phyloP scores from a whole-genome alignment of 2,113 vertebrate species.

The Ophiodon elongatus region DNA sequence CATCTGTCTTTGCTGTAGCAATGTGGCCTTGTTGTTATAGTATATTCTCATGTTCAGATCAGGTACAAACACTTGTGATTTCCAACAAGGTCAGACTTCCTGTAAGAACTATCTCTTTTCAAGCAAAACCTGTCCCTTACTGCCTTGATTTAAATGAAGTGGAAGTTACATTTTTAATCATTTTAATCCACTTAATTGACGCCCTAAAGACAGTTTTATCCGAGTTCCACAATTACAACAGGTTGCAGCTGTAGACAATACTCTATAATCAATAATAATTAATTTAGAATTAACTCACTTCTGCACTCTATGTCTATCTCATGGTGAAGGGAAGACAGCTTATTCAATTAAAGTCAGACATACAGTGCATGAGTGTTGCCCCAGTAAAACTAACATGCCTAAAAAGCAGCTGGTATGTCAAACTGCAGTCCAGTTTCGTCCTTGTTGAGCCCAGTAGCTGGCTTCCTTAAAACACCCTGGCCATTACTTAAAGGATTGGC shows the following conservation, averaged over 20 bases:
- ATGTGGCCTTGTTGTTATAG: too few species aligned
- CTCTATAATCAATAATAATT: constrained; percentile 29
- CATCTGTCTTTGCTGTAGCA: too few species aligned
- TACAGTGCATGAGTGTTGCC: constrained; percentile 32
- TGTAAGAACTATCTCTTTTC: background rate
- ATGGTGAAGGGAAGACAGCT: background rate
- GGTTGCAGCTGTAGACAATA: constrained; percentile 2
- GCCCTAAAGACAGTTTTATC: background rate
- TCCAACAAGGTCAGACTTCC: background rate
- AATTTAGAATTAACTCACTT: constrained; percentile 16
- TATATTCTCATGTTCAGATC: background rate
- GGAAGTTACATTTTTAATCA: background rate
- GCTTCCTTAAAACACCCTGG: constrained; percentile 26
- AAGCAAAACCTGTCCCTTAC: background rate
- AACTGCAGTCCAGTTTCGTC: background rate
- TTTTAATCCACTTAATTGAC: constrained; percentile 13
- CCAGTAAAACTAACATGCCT: constrained; percentile 29
- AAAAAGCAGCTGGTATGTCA: constrained; percentile 36
- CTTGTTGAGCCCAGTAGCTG: constrained; percentile 15
- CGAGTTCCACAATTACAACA: constrained; percentile 15
- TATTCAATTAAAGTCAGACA: constrained; percentile 53
- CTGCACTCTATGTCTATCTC: constrained; percentile 19
- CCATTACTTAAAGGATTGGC: constrained; percentile 57
- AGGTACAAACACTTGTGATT: background rate
- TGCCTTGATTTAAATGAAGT: background rate